Conservation (phyloP, 2,113 vertebrate species). For the Saccopteryx bilineata region DNA sequence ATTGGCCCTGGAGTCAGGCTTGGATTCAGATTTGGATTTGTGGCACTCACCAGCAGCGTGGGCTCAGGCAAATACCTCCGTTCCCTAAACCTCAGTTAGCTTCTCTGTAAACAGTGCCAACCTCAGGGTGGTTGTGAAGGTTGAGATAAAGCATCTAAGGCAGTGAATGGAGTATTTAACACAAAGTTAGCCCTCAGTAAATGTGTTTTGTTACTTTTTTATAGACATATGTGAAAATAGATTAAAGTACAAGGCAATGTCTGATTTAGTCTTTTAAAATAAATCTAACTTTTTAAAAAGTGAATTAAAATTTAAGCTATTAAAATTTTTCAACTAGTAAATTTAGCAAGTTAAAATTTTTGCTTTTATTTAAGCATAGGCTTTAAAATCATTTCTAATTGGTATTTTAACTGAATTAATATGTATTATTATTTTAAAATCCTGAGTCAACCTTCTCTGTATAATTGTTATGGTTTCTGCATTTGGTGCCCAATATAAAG, state of each 20-base stretch:
- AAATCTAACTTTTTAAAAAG: neutral
- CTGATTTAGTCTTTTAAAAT: constrained; percentile 48
- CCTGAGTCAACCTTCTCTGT: constrained; percentile 29
- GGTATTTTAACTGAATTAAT: constrained; percentile 48
- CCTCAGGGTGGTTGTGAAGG: neutral
- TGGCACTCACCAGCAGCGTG: neutral
- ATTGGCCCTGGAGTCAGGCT: neutral
- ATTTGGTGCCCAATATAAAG: constrained; percentile 7
- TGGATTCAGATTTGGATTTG: neutral
- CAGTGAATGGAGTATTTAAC: neutral
- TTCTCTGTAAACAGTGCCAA: neutral
- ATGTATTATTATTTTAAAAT: constrained; percentile 50
- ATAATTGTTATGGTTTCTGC: constrained; percentile 56
- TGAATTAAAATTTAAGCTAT: constrained; percentile 39
- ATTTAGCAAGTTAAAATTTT: constrained; percentile 47
- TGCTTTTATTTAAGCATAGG: constrained; percentile 1
- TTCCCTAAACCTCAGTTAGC: neutral
- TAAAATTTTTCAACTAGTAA: constrained; percentile 36
- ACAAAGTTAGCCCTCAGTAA: constrained; percentile 14
- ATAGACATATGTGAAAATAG: neutral
- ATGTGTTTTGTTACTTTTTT: constrained; percentile 20
- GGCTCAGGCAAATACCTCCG: neutral
- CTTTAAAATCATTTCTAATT: constrained; percentile 50
- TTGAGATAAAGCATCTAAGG: neutral
- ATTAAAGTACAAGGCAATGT: constrained; percentile 5